Percentiles rank a stretch among this genome's conserved stretches.
These are phyloP conservation scores for Rhipidura dahli DNA, from an alignment of 2,113 vertebrate genomes.

Conservation along the genomic window DNA sequence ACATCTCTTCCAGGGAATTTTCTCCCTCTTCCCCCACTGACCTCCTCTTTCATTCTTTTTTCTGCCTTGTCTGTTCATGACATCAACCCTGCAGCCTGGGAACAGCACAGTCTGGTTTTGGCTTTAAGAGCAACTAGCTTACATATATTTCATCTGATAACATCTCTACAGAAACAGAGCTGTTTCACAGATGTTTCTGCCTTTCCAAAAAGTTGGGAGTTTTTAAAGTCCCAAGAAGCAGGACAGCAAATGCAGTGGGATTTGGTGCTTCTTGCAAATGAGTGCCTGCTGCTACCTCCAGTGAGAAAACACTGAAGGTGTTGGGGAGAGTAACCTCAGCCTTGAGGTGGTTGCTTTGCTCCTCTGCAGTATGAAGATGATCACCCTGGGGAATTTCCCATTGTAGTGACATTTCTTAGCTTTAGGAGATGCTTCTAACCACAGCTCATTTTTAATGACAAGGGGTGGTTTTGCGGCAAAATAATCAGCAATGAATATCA, in stretches of 20 bases:
- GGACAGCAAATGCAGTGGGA: background rate
- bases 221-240: background rate
- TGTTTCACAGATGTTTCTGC: background rate
- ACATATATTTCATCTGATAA: background rate
- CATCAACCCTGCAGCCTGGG: background rate
- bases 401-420: background rate
- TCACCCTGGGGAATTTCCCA: background rate
- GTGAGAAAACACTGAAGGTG: background rate
- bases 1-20: background rate
- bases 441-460: background rate
- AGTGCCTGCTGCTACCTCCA: background rate
- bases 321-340: background rate
- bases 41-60: background rate
- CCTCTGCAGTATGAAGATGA: background rate
- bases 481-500: background rate
- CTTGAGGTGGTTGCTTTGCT: background rate
- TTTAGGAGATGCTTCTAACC: background rate
- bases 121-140: background rate
- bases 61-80: background rate
- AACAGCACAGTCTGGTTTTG: background rate
- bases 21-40: background rate
- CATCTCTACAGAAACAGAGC: background rate
- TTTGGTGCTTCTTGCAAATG: background rate
- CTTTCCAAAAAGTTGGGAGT: background rate
- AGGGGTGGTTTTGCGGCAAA: background rate